Evolutionary conservation across 2,113 vertebrate genomes (phyloP), one percentile per base, ranked within the genome.

Genomic region (Odobenus rosmarus): DNA sequence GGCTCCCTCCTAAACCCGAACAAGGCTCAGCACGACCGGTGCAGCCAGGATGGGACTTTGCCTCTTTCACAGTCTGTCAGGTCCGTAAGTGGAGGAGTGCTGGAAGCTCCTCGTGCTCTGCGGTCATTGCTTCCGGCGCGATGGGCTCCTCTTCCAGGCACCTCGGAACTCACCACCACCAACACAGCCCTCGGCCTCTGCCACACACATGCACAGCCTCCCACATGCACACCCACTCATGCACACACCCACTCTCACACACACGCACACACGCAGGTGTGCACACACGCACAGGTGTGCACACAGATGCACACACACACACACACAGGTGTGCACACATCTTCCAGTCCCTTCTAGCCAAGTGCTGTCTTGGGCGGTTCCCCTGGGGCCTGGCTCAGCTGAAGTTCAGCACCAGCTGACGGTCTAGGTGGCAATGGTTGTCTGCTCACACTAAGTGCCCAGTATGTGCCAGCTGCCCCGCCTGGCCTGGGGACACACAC

Each of bases 1-100:
- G 49, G 28, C 39, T 33, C 53, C 84, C 31, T 59, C 24, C 79
- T 24, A 7, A 51, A 15, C 49, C 51, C 0, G 0, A 53, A 1
- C 53, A 7, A 53, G 53, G 15, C 26, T 42, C 13, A 9, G 74
- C 14, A 19, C 5, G 1, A 0, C 7, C 4, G 12, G 77, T 26
- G 28, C 11, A 5, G 14, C 23, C 46, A 4, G 21, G 10, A 9
- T 0, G 1, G 10, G 28, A 21, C 51, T 42, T n/a, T 0, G 5
- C 26, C 90, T 33, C 24, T 2, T 15, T 26, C 51, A 8, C 28
- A 0, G 0, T 2, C 61, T 3, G 24, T 46, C 72, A 31, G 71
- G 42, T 12, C 5, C 4, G 51, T 16, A 24, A 13, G 24, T 0
- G 23, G 7, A 21, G 33, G 4, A 1, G 1, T 24, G 26, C n/a